These are phyloP conservation scores for Naso thynnoides DNA, from an alignment of 2,797 vertebrate genomes.

Conservation along the genomic window DNA sequence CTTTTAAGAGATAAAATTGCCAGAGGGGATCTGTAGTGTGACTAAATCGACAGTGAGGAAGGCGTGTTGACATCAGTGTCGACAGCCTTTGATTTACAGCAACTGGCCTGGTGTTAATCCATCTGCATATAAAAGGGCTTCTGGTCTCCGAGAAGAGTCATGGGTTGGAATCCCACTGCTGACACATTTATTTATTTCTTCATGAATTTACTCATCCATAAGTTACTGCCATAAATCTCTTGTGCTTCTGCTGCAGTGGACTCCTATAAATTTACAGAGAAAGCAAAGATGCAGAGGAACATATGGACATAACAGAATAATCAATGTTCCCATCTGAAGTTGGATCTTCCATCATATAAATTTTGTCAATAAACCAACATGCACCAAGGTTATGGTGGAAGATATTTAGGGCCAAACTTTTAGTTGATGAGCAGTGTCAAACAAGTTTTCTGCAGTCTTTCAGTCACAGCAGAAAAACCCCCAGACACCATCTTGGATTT, in stretches of 20 bases:
- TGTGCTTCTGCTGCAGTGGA: constrained; percentile 2
- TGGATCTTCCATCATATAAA: not conserved
- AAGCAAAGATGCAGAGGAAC: constrained; percentile 5
- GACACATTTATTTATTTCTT: constrained; percentile 29
- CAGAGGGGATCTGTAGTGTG: not conserved
- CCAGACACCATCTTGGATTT: no score
- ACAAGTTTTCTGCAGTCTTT: no score
- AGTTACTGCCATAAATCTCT: constrained; percentile 11
- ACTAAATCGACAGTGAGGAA: not conserved
- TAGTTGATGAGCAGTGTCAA: no score
- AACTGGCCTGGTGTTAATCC: constrained; percentile 14
- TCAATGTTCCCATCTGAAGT: not conserved
- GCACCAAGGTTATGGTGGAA: not conserved
- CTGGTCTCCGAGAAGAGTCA: constrained; percentile 23
- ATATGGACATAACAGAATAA: not conserved
- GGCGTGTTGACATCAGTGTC: constrained; percentile 6
- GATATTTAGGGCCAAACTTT: no score
- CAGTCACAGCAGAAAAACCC: no score
- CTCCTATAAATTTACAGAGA: constrained; percentile 10
- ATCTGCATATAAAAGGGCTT: constrained; percentile 32
- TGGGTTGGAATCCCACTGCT: not conserved
- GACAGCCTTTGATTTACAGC: constrained; percentile 48
- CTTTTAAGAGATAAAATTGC: constrained; percentile 6
- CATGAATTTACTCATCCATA: constrained; percentile 31
- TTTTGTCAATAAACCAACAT: not conserved